A percentile compares a stretch with the other conserved stretches of the same genome.
phyloP scores from a whole-genome alignment of 2,888 invertebrate species.

The Drosophila formosana region DNA sequence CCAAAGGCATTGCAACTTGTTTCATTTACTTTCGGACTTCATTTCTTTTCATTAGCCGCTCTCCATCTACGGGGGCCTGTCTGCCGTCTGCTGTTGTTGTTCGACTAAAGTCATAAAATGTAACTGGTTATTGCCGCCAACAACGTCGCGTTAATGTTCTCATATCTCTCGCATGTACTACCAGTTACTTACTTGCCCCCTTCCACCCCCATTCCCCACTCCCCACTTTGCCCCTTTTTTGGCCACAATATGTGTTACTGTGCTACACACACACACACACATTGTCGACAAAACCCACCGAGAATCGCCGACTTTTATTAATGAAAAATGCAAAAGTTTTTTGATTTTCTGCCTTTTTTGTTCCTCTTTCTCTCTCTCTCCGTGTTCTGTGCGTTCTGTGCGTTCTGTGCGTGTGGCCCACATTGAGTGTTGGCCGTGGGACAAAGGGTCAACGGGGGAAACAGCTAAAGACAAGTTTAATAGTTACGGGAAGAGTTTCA shows the following conservation, averaged over 20 bases:
- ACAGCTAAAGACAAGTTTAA: slow-evolving; percentile 53
- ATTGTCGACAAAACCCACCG: slow-evolving; percentile 15
- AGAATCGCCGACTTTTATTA: slow-evolving; percentile 68
- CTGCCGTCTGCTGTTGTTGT: slow-evolving; percentile 9
- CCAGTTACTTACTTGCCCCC: slow-evolving; percentile 14
- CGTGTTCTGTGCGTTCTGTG: slow-evolving; percentile 25
- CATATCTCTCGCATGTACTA: slow-evolving; percentile 60
- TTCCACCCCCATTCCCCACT: not conserved
- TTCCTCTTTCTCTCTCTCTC: slow-evolving; percentile 21
- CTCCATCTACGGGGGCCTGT: slow-evolving; percentile 54
- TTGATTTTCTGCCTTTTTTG: slow-evolving; percentile 20
- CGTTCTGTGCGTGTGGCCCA: slow-evolving; percentile 66
- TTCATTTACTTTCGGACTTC: slow-evolving; percentile 67
- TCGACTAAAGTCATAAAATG: slow-evolving; percentile 72
- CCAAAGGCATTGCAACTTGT: slow-evolving; percentile 59
- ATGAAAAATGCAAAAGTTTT: slow-evolving; percentile 74
- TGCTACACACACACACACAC: slow-evolving; percentile 39
- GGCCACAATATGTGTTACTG: slow-evolving; percentile 64
- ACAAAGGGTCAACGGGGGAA: slow-evolving; percentile 21
- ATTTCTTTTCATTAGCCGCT: slow-evolving; percentile 77
- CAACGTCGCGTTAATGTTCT: slow-evolving; percentile 63
- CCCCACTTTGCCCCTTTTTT: not conserved
- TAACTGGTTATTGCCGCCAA: slow-evolving; percentile 71
- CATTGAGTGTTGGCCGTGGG: slow-evolving; percentile 42
- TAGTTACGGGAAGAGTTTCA: slow-evolving; percentile 26